Evolutionary conservation across 2,888 invertebrate genomes (phyloP).

Genomic region (Reticulitermes lucifugus): DNA sequence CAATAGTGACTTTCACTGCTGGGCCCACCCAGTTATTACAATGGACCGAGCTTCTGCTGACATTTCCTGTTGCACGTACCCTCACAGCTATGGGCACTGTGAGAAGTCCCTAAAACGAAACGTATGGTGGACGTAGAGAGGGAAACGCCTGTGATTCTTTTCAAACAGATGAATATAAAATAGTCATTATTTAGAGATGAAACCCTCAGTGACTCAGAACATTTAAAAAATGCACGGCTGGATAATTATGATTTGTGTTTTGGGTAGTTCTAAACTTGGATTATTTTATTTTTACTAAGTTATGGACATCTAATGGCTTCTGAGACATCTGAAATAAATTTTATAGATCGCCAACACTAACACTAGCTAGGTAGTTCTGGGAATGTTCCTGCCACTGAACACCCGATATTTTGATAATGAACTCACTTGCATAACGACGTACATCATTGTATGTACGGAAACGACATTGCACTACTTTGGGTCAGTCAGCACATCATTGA

Average conservation of each 20-base stretch:
- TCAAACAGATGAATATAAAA: constrained; percentile 9
- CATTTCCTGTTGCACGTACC: background rate
- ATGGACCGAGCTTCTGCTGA: background rate
- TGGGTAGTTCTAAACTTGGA: no score
- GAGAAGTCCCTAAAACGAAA: background rate
- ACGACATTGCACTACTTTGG: no score
- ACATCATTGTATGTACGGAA: no score
- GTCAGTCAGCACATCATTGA: no score
- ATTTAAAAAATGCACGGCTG: background rate
- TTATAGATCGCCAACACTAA: no score
- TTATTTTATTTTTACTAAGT: no score
- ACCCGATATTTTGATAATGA: no score
- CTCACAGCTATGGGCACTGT: background rate
- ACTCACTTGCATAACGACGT: no score
- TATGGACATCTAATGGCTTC: no score
- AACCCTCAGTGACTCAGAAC: background rate
- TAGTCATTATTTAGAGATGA: background rate
- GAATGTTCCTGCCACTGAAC: no score
- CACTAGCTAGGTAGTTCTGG: no score
- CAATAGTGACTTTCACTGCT: background rate
- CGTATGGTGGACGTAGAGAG: background rate
- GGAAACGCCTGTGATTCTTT: constrained; percentile 23
- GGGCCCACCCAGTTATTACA: background rate
- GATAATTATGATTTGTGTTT: background rate
- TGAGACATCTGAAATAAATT: no score